Percentiles rank a stretch among this genome's conserved stretches.
These are phyloP conservation scores for Apostichopus parvimensis DNA, from an alignment of 35 echinoderm and acorn worm genomes.

Conservation along the genomic window DNA sequence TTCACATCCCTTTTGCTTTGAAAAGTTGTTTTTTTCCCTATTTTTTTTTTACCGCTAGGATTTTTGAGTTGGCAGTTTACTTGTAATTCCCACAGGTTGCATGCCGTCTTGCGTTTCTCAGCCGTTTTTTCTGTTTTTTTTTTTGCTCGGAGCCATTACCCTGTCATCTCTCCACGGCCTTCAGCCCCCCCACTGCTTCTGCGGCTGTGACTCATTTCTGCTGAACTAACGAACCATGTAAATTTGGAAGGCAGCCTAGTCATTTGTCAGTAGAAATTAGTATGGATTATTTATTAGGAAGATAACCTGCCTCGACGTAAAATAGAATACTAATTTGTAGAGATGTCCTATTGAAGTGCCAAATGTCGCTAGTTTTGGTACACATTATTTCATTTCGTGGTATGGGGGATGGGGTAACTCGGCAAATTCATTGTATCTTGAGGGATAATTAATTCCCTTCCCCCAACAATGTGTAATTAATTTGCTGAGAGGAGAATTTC, in stretches of 20 bases:
- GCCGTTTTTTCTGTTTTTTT: neutral
- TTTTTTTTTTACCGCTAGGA: too few relatives aligned
- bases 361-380: neutral
- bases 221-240: constrained; percentile 44
- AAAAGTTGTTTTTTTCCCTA: too few relatives aligned
- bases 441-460: too few relatives aligned
- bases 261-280: constrained; percentile 51
- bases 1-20: too few relatives aligned
- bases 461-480: too few relatives aligned
- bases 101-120: constrained; percentile 30
- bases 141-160: constrained; percentile 27
- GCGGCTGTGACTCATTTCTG: constrained; percentile 30
- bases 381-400: too few relatives aligned
- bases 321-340: neutral
- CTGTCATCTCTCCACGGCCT: constrained; percentile 23
- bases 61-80: constrained; percentile 13
- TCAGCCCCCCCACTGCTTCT: constrained; percentile 18
- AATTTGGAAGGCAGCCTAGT: constrained; percentile 43
- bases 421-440: too few relatives aligned
- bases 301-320: neutral
- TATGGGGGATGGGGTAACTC: too few relatives aligned
- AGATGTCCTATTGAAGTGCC: constrained; percentile 7
- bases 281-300: constrained; percentile 48
- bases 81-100: constrained; percentile 46
- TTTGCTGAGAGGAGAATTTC: too few relatives aligned